Evolutionary conservation across 1,140 invertebrate genomes (phyloP), one percentile per base, ranked within the genome.

Genomic region (Calephelis virginiensis): DNA sequence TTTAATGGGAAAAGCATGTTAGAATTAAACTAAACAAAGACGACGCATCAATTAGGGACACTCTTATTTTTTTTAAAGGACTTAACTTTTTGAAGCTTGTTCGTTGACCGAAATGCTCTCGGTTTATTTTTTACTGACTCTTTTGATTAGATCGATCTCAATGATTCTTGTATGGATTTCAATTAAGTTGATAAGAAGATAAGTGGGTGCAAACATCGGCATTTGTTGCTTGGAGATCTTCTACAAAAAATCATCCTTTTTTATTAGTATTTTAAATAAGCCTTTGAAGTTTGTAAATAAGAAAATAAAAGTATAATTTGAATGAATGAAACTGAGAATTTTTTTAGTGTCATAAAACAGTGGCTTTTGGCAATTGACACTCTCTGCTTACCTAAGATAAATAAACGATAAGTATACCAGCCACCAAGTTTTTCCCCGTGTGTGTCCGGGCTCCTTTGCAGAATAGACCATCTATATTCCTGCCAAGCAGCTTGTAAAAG

Each of bases 1-100:
- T 89, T 89, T 90, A 90, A 90, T 90, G 87, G 87, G 86, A 90
- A 90, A 90, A 90, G 81, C 87, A 90, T 90, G 87, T 90, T 89
- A 86, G 86, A 90, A 89, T 90, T 90, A 89, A 90, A 87, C 88
- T 90, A 90, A 90, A 89, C 86, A 90, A 90, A 90, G 88, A 86
- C 85, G 83, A 90, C 85, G 88, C 88, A 90, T 90, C 88, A 89
- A 90, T 89, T 89, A 89, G 85, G 85, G 80, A 72, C 77, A 72
- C 71, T 80, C 75, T 67, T 85, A 84, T 89, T 85, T 82, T 74
- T 69, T 80, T 77, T 77, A 75, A 87, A 86, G 81, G 88, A 78
- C 79, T 86, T 81, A 85, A 85, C 75, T 84, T 89, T 86, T 88
- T 78, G 84, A 85, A 82, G 77, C 78, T 83, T 88, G 86, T 89